Evolutionary conservation across 2,113 vertebrate genomes (phyloP).

Genomic region (Ciconia maguari): DNA sequence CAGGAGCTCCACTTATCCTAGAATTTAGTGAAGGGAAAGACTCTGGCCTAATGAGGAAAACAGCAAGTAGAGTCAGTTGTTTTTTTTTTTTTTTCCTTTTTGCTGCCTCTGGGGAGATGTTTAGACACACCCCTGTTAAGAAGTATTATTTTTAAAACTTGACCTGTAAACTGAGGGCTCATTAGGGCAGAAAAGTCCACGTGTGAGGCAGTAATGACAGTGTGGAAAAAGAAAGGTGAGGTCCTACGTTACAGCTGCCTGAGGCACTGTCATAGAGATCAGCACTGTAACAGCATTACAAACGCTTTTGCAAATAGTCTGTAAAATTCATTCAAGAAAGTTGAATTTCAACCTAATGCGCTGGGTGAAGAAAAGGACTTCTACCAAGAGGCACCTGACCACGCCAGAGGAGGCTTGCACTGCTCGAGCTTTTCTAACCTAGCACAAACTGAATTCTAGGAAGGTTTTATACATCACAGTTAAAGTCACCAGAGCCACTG

Average conservation of each 20-base stretch:
- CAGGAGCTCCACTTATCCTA: not conserved
- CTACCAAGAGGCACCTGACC: not conserved
- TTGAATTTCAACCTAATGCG: not conserved
- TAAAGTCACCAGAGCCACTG: not conserved
- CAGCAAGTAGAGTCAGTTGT: not conserved
- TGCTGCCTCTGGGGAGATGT: not conserved
- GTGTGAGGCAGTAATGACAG: not conserved
- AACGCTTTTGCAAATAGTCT: not conserved
- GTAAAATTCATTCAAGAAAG: not conserved
- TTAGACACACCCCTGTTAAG: not conserved
- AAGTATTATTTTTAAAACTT: not conserved
- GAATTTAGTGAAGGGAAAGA: not conserved
- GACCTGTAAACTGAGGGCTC: not conserved
- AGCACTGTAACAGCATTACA: not conserved
- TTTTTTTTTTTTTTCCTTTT: not conserved
- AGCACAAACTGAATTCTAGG: not conserved
- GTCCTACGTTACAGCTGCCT: rapidly evolving
- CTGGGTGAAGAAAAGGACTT: not conserved
- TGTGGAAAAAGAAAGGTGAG: not conserved
- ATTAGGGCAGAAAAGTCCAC: not conserved
- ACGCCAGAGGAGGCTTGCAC: not conserved
- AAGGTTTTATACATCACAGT: not conserved
- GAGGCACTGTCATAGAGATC: not conserved
- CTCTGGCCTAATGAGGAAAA: not conserved
- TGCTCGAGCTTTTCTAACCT: not conserved